Conservation (phyloP, 2,888 invertebrate species). For the Thymelicus lineola region DNA sequence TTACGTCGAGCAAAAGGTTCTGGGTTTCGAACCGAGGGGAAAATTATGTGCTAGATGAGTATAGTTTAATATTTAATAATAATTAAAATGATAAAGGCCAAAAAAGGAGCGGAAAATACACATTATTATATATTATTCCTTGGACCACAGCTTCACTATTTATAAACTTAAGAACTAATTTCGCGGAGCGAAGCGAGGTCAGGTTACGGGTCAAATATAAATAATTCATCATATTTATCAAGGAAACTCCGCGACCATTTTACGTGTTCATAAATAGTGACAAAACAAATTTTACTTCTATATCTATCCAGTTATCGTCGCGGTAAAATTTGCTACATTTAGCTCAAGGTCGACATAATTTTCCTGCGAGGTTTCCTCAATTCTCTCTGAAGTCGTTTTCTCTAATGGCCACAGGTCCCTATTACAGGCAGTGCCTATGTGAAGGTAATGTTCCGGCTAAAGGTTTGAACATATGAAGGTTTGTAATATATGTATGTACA, state of each 20-base stretch:
- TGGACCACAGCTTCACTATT: too few relatives aligned
- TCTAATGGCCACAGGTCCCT: constrained; percentile 17
- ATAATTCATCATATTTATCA: background rate
- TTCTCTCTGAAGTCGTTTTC: constrained; percentile 24
- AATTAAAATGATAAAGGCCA: too few relatives aligned
- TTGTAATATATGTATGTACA: too few relatives aligned
- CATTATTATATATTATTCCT: too few relatives aligned
- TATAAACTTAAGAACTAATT: too few relatives aligned
- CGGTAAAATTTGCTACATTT: background rate
- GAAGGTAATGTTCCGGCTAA: constrained; percentile 7
- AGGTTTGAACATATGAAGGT: too few relatives aligned
- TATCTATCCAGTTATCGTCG: constrained; percentile 2
- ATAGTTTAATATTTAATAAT: too few relatives aligned
- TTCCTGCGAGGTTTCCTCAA: constrained; percentile 12
- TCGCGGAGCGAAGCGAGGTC: background rate
- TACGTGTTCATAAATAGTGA: background rate
- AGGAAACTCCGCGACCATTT: background rate
- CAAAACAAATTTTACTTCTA: background rate
- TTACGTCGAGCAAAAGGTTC: too few relatives aligned
- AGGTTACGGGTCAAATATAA: background rate
- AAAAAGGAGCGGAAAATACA: too few relatives aligned
- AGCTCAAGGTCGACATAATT: constrained; percentile 1
- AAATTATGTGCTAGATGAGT: too few relatives aligned
- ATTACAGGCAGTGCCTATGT: constrained; percentile 4
- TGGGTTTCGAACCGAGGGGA: too few relatives aligned